Percentiles rank a stretch among this genome's conserved stretches.
These are phyloP conservation scores for Mus caroli DNA, from an alignment of 2,797 vertebrate species.

Conservation along the genomic window DNA sequence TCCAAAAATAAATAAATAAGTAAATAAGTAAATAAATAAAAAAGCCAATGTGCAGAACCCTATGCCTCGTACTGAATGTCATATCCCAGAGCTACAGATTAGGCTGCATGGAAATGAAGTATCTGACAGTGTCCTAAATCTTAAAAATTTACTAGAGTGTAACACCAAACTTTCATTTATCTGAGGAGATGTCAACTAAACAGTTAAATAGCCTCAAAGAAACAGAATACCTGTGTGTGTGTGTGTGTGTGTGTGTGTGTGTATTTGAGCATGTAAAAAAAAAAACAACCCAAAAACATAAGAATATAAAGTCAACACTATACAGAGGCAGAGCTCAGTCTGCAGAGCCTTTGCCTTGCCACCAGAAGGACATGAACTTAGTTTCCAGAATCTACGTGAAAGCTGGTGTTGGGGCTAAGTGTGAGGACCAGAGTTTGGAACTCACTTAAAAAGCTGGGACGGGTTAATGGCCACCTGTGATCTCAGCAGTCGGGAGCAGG, in stretches of 20 bases:
- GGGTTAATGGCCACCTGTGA: too few species aligned
- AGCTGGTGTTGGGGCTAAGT: neutral
- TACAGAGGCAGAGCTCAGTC: neutral
- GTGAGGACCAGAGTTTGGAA: neutral
- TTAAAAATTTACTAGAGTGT: neutral
- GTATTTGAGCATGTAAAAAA: neutral
- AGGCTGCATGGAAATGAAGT: neutral
- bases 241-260: too few species aligned
- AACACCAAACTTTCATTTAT: slow-evolving; percentile 13
- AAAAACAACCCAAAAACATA: neutral
- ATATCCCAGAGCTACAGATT: neutral
- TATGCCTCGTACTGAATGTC: neutral
- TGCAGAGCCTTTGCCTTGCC: neutral
- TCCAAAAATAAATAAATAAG: neutral
- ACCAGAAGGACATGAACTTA: neutral
- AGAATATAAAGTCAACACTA: neutral
- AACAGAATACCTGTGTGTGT: neutral
- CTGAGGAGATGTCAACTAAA: neutral
- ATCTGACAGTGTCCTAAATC: neutral
- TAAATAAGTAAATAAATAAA: neutral
- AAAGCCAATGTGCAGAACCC: neutral
- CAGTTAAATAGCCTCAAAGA: neutral
- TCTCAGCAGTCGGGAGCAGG: neutral
- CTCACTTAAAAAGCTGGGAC: neutral
- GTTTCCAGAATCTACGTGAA: too few species aligned